These are phyloP conservation scores for Nymphalis c-album DNA, from an alignment of 2,888 invertebrate genomes.

Conservation along the genomic window DNA sequence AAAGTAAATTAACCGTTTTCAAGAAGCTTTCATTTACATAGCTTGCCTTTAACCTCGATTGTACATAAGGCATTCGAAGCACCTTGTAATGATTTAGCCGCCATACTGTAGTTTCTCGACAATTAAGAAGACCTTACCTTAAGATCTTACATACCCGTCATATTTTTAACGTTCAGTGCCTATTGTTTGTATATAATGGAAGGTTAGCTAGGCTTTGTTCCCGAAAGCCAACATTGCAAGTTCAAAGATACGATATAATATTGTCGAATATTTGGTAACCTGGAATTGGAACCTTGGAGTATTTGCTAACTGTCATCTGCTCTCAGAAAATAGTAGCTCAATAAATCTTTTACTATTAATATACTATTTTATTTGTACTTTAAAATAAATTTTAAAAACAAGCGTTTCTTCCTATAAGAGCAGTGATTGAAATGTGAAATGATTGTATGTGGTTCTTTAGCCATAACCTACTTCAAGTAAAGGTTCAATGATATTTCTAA, in stretches of 20 bases:
- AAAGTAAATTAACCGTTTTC: conserved; percentile 8
- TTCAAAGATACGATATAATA: conserved; percentile 76
- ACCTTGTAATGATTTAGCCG: conserved; percentile 62
- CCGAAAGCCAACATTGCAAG: conserved; percentile 48
- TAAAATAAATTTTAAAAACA: too few relatives aligned
- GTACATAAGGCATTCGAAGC: conserved; percentile 63
- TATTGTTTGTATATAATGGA: conserved; percentile 67
- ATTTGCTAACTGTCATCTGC: too few relatives aligned
- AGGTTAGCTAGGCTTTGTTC: conserved; percentile 47
- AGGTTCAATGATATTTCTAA: neutral
- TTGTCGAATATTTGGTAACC: conserved; percentile 62
- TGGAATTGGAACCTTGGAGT: too few relatives aligned
- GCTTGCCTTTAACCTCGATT: conserved; percentile 44
- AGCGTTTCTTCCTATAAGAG: too few relatives aligned
- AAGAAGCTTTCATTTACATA: conserved; percentile 17
- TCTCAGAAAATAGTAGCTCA: too few relatives aligned
- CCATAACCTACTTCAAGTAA: too few relatives aligned
- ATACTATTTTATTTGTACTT: too few relatives aligned
- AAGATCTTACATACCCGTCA: conserved; percentile 50
- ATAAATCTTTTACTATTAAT: too few relatives aligned
- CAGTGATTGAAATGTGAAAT: too few relatives aligned
- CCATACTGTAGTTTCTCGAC: conserved; percentile 51
- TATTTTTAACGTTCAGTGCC: conserved; percentile 67
- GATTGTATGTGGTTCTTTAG: neutral
- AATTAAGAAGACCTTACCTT: conserved; percentile 31